Evolutionary conservation across 2,113 vertebrate species (phyloP).

Genomic region (Boulengerochromis microlepis): DNA sequence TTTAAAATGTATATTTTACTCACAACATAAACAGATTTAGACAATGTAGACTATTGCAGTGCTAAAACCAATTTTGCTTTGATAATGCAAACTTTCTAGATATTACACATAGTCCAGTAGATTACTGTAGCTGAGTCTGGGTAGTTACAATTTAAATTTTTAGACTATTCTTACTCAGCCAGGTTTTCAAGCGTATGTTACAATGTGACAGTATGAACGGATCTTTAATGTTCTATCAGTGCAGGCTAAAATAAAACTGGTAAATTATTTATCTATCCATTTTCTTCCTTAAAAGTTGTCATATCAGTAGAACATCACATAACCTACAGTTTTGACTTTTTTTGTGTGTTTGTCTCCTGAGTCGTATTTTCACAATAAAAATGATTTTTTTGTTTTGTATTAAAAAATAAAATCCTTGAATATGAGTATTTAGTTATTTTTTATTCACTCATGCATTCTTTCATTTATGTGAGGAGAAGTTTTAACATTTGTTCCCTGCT

Average conservation of each 20-base stretch:
- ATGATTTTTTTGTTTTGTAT: not conserved
- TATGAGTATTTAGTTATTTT: not conserved
- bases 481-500: not conserved
- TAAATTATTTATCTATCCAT: not conserved
- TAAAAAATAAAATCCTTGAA: accelerated
- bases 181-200: not conserved
- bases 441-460: not conserved
- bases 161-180: not conserved
- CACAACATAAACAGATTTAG: not conserved
- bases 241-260: not conserved
- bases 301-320: not conserved
- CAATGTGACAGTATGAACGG: not conserved
- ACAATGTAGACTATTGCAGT: not conserved
- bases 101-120: not conserved
- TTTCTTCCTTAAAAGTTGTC: not conserved
- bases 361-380: not conserved
- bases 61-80: accelerated
- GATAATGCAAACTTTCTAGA: not conserved
- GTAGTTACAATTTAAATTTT: not conserved
- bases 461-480: not conserved
- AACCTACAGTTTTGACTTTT: not conserved
- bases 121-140: not conserved
- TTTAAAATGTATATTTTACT: not conserved
- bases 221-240: not conserved
- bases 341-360: not conserved